Evolutionary conservation across 2,888 invertebrate genomes (phyloP), one percentile per base, ranked within the genome.

Genomic region (Heliothis peltigera): DNA sequence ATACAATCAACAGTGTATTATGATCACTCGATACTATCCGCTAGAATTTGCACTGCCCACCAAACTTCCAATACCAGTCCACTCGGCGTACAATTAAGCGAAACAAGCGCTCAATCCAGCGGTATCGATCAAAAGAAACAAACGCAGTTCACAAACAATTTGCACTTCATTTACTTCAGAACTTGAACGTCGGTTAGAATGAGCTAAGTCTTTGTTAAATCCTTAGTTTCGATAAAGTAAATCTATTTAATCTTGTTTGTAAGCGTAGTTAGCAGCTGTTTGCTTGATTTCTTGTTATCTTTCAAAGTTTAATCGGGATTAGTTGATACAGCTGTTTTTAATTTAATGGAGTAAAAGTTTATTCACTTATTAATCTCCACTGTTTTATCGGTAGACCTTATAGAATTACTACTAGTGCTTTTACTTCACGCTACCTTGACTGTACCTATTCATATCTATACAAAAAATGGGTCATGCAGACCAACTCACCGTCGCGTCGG

Each of bases 131-230:
- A 66, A 63, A 74, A 79, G 64, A 75, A 68, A 65, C 75, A 79
- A 81, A 80, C 75, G 71, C 66, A 79, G 73, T 81, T 83, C 63
- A 52, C 60, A 77, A 83, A 84, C 80, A 83, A 83, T 85, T 85
- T 85, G 77, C 81, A 84, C 80, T 82, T 71, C 78, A 79, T 79
- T 80, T 73, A 43, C 63, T 46, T 32, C 19, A 69, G 59, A 67
- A 80, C 77, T 76, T 71, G 57, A 77, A 75, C 74, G 76, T 75
- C 71, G 77, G 62, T 55, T 61, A 68, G 59, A 77, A 64, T 75
- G 54, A 61, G 58, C 49, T 22, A 18, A 55, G 51, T 47, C 51
- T 68, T 57, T 48, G 63, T 68, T 54, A 57, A 77, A 64, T 52
- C 54, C 44, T 52, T 52, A 62, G 56, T 64, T 65, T 19, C 53